Conservation (phyloP, 2,888 invertebrate genomes). For the Carabus problematicus region DNA sequence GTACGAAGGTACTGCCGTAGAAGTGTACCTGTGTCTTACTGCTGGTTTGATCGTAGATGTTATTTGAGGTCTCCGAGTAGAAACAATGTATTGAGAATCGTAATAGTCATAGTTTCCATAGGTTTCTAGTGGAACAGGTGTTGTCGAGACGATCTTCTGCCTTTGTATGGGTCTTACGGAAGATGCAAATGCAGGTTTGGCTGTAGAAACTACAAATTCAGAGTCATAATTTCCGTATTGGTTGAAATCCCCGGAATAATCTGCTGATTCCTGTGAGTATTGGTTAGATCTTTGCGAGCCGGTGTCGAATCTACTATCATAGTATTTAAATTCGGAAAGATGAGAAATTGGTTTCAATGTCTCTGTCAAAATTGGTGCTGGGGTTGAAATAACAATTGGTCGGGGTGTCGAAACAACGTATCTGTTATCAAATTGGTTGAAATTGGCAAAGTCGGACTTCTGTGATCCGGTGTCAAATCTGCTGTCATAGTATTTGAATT, state of each 20-base stretch:
- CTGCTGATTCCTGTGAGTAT: slow-evolving; percentile 23
- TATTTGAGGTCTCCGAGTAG: slow-evolving; percentile 29
- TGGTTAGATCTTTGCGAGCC: slow-evolving; percentile 46
- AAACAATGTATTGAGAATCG: slow-evolving; percentile 33
- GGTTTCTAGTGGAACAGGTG: slow-evolving; percentile 50
- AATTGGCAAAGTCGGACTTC: slow-evolving; percentile 38
- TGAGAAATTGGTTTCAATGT: slow-evolving; percentile 2
- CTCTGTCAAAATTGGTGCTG: slow-evolving; percentile 44
- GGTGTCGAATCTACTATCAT: slow-evolving; percentile 37
- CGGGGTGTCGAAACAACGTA: background rate
- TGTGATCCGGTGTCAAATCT: slow-evolving; percentile 47
- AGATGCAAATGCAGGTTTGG: slow-evolving; percentile 29
- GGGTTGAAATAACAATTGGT: slow-evolving; percentile 46
- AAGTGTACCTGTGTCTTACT: background rate
- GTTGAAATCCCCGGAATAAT: slow-evolving; percentile 1
- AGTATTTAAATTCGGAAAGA: slow-evolving; percentile 14
- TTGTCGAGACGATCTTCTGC: slow-evolving; percentile 53
- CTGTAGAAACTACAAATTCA: slow-evolving; percentile 44
- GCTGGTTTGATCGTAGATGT: slow-evolving; percentile 32
- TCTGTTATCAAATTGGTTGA: slow-evolving; percentile 43
- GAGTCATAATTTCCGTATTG: slow-evolving; percentile 5
- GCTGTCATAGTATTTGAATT: slow-evolving; percentile 50
- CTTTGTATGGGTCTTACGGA: slow-evolving; percentile 25
- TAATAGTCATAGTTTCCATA: slow-evolving; percentile 28
- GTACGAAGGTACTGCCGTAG: slow-evolving; percentile 18